phyloP scores from a whole-genome alignment of 2,797 vertebrate species.

The Tragelaphus eurycerus region DNA sequence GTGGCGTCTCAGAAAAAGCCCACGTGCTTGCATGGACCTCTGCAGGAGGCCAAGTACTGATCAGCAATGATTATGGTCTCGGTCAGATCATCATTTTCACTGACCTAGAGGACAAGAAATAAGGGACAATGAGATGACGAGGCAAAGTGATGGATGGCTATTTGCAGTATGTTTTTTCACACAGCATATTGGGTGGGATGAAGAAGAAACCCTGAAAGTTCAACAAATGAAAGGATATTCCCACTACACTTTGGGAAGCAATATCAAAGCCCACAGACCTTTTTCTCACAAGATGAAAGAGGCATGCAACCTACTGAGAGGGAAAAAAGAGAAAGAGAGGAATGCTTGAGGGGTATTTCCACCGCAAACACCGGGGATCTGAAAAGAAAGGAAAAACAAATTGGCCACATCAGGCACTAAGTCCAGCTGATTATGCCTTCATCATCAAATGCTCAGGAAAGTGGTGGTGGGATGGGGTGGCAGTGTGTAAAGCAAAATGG shows the following conservation, averaged over 20 bases:
- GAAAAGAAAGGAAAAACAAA: slow-evolving; percentile 4
- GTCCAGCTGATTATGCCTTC: not conserved
- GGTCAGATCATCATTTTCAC: slow-evolving; percentile 21
- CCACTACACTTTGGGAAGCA: not conserved
- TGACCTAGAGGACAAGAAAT: slow-evolving; percentile 42
- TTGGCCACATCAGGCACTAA: not conserved
- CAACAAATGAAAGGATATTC: not conserved
- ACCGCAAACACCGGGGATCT: not conserved
- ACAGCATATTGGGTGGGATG: not conserved
- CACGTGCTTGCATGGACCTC: slow-evolving; percentile 51
- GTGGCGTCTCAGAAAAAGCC: slow-evolving; percentile 54
- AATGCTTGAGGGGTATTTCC: slow-evolving; percentile 13
- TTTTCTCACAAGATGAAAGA: slow-evolving; percentile 39
- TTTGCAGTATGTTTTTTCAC: slow-evolving; percentile 37
- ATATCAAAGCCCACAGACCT: not conserved
- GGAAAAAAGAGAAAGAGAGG: not conserved
- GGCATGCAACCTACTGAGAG: not conserved
- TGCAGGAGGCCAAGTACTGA: slow-evolving; percentile 63
- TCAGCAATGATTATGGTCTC: slow-evolving; percentile 35
- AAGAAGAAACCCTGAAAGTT: not conserved
- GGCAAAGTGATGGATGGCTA: not conserved
- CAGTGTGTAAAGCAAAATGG: not conserved
- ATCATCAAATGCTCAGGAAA: not conserved
- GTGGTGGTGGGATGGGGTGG: not conserved
- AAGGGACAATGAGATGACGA: not conserved